phyloP scores from a whole-genome alignment of 1,140 invertebrate species.

The Sycophila sp. region DNA sequence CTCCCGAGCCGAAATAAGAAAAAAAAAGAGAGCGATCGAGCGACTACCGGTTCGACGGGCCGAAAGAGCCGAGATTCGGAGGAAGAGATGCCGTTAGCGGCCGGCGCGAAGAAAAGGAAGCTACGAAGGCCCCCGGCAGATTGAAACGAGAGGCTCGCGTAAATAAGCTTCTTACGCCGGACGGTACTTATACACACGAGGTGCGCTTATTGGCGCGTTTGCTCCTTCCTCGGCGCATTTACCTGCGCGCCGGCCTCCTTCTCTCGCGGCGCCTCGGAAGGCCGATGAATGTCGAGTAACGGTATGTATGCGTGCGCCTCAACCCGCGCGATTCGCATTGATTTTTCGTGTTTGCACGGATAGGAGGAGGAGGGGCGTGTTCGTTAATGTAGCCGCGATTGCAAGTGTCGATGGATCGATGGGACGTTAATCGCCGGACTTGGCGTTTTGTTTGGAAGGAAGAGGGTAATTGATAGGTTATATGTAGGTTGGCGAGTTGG shows the following conservation, averaged over 20 bases:
- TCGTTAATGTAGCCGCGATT: neutral
- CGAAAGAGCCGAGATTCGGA: neutral
- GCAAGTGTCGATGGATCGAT: neutral
- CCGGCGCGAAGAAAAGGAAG: neutral
- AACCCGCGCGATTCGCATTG: too few species aligned
- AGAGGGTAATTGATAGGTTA: too few species aligned
- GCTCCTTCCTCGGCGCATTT: neutral
- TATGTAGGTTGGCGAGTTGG: too few species aligned
- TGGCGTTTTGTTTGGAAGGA: too few species aligned
- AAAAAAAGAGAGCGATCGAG: neutral
- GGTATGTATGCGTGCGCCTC: neutral
- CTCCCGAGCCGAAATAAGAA: neutral
- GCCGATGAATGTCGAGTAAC: slow-evolving; percentile 31
- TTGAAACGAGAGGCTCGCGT: neutral
- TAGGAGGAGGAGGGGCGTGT: too few species aligned
- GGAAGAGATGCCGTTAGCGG: slow-evolving; percentile 19
- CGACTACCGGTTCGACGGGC: neutral
- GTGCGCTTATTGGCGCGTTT: too few species aligned
- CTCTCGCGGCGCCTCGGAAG: neutral
- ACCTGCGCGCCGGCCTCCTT: neutral
- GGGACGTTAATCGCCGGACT: slow-evolving; percentile 4
- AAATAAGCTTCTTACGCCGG: neutral
- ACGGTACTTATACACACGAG: neutral
- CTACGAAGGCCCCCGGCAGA: neutral
- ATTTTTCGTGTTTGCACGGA: neutral